These are phyloP conservation scores for Rattus norvegicus DNA, from an alignment of 2,113 vertebrate genomes.

Conservation along the genomic window DNA sequence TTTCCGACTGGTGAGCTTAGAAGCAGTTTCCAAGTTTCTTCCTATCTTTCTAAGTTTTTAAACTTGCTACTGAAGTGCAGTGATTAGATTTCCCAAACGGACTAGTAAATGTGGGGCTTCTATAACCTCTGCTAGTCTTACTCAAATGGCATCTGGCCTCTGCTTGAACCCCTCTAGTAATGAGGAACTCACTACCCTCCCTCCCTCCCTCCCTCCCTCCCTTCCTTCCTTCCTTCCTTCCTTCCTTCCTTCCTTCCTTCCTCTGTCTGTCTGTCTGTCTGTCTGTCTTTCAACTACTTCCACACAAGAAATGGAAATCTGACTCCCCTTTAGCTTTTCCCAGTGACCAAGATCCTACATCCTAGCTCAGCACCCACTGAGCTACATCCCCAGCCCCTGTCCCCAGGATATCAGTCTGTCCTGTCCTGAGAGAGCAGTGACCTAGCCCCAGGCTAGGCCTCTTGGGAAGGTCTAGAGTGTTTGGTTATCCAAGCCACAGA, in stretches of 20 bases:
- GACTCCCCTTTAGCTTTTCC: not conserved
- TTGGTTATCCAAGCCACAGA: not conserved
- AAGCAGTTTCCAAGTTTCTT: not conserved
- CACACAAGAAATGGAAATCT: slow-evolving; percentile 4
- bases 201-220: too few relatives aligned
- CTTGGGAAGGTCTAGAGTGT: not conserved
- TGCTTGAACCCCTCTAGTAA: slow-evolving; percentile 13
- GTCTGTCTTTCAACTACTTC: not conserved
- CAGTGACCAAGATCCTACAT: not conserved
- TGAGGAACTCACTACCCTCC: slow-evolving; percentile 1
- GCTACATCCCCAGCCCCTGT: not conserved
- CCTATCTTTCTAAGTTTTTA: not conserved
- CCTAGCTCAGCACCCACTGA: not conserved
- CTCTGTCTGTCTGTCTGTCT: too few relatives aligned
- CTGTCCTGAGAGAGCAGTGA: not conserved
- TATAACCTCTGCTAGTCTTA: not conserved
- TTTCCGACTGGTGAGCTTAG: not conserved
- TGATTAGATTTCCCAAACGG: not conserved
- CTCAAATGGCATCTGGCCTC: slow-evolving; percentile 6
- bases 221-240: too few relatives aligned
- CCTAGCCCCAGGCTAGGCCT: not conserved
- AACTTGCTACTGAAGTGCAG: slow-evolving; percentile 23
- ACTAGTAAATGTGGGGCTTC: not conserved
- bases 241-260: too few relatives aligned
- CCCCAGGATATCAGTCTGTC: not conserved